phyloP scores from a whole-genome alignment of 2,113 vertebrate genomes.

The Apaloderma vittatum region DNA sequence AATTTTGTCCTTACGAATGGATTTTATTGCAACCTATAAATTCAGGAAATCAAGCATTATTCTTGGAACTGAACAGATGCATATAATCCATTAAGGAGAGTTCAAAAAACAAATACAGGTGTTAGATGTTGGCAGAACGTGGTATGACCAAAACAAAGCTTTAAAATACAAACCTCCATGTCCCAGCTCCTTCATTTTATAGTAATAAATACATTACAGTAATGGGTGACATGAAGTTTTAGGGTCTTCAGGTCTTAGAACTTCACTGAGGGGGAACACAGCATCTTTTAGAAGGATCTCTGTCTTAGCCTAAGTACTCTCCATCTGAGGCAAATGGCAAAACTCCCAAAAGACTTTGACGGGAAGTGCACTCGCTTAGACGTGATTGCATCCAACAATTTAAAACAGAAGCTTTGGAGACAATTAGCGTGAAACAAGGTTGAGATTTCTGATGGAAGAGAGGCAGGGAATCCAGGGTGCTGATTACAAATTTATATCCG shows the following conservation, averaged over 20 bases:
- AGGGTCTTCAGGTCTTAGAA: neutral
- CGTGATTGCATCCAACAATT: neutral
- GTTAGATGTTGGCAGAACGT: constrained; percentile 75
- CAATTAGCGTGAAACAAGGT: neutral
- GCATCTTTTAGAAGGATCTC: neutral
- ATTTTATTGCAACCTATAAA: constrained; percentile 98
- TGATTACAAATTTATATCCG: neutral
- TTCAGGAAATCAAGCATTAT: constrained; percentile 84
- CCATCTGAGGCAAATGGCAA: neutral
- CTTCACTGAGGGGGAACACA: neutral
- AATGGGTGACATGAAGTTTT: constrained; percentile 31
- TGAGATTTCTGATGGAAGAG: neutral
- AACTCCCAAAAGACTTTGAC: neutral
- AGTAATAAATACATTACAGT: constrained; percentile 41
- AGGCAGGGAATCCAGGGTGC: neutral
- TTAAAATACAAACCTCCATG: constrained; percentile 52
- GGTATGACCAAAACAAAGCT: constrained; percentile 71
- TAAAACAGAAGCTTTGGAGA: neutral
- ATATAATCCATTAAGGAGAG: constrained; percentile 72
- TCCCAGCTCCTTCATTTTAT: constrained; percentile 29
- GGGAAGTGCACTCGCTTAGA: neutral
- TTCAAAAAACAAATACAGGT: constrained; percentile 83
- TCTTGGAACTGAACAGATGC: constrained; percentile 79
- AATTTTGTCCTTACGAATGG: constrained; percentile 99
- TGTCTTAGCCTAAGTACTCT: neutral